A percentile compares a stretch with the other conserved stretches of the same genome.
Conservation (phyloP, 1,140 invertebrate genomes). For the Elysia chlorotica region DNA sequence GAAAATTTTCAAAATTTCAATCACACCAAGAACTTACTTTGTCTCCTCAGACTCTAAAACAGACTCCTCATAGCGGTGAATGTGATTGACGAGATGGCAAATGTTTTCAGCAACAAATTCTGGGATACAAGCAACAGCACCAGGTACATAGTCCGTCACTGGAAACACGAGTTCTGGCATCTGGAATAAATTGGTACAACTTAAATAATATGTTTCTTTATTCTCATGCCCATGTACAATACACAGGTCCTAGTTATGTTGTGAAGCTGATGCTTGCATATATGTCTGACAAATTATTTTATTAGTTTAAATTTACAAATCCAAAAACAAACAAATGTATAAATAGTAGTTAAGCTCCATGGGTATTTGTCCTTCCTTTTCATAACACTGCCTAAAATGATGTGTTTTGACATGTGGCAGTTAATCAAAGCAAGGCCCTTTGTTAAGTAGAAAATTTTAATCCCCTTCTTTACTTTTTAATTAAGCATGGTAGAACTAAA, state of each 20-base stretch:
- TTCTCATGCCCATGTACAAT: too few relatives aligned
- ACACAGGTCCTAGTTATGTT: background rate
- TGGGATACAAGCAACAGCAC: constrained; percentile 75
- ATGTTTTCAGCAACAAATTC: constrained; percentile 91
- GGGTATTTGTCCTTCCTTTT: background rate
- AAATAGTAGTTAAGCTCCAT: background rate
- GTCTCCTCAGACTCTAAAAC: constrained; percentile 16
- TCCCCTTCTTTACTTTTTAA: too few relatives aligned
- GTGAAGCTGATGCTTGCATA: background rate
- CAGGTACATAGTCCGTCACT: constrained; percentile 63
- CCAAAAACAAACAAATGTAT: background rate
- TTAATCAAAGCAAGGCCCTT: too few relatives aligned
- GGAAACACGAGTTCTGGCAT: constrained; percentile 71
- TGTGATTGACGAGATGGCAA: constrained; percentile 6
- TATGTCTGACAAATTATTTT: background rate
- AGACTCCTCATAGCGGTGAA: constrained; percentile 5
- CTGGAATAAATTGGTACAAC: constrained; percentile 52
- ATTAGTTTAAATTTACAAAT: background rate
- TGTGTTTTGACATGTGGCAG: too few relatives aligned
- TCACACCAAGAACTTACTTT: too few relatives aligned
- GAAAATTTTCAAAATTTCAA: too few relatives aligned
- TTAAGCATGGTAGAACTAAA: too few relatives aligned
- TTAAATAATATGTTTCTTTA: too few relatives aligned
- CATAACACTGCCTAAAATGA: too few relatives aligned
- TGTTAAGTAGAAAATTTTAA: too few relatives aligned